A percentile compares a stretch with the other conserved stretches of the same genome.
Conservation (phyloP, 2,888 invertebrate species). For the Ophion costatus region DNA sequence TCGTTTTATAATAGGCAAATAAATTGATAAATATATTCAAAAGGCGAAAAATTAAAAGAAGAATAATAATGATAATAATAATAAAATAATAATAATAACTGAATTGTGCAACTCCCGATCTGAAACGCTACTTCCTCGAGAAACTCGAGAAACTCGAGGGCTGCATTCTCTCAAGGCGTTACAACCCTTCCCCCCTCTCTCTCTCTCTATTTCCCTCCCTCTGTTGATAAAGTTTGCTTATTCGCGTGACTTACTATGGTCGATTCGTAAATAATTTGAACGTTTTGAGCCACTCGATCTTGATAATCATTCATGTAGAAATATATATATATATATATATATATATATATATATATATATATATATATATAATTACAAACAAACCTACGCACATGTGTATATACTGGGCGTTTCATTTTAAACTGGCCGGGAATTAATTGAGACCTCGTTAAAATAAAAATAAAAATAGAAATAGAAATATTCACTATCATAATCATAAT, state of each 20-base stretch:
- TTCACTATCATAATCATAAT: too few relatives aligned
- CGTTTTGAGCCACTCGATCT: constrained; percentile 52
- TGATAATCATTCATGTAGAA: constrained; percentile 37
- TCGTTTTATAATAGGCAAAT: too few relatives aligned
- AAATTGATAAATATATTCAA: too few relatives aligned
- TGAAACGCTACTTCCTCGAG: neutral
- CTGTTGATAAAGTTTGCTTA: constrained; percentile 42
- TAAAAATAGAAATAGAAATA: neutral
- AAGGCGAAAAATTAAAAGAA: too few relatives aligned
- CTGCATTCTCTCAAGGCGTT: constrained; percentile 18
- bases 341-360: neutral
- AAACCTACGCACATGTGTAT: too few relatives aligned
- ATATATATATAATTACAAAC: too few relatives aligned
- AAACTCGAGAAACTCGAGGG: constrained; percentile 4
- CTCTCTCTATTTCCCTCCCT: neutral
- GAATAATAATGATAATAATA: neutral
- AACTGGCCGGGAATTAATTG: neutral
- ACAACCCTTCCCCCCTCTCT: neutral
- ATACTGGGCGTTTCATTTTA: neutral
- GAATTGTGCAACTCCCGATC: neutral
- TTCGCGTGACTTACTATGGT: constrained; percentile 52
- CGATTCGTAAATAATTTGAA: constrained; percentile 44
- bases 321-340: neutral
- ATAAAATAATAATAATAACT: neutral
- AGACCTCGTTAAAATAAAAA: neutral